phyloP scores from a whole-genome alignment of 2,888 invertebrate species.

The Drosophila phalerata region DNA sequence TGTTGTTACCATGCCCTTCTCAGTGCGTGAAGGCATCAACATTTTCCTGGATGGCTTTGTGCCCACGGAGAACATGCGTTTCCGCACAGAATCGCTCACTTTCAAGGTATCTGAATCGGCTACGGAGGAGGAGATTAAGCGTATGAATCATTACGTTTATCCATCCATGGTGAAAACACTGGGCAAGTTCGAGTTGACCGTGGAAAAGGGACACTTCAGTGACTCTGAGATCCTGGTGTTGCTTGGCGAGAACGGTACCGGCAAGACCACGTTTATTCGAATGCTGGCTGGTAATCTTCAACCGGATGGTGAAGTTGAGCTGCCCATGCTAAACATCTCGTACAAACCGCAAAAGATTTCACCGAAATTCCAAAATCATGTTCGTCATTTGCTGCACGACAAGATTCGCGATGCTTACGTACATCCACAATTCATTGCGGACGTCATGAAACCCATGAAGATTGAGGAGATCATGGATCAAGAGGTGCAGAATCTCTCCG shows the following conservation, averaged over 20 bases:
- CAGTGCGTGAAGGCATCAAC: conserved; percentile 99
- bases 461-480: conserved; percentile 99
- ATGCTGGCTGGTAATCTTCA: conserved; percentile 98
- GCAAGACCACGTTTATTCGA: conserved; percentile 99
- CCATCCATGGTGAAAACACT: conserved; percentile 95
- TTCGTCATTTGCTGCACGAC: conserved; percentile 96
- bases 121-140: conserved; percentile 98
- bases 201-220: conserved; percentile 97
- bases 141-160: conserved; percentile 98
- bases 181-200: conserved; percentile 90
- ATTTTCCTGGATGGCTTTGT: conserved; percentile 99
- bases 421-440: conserved; percentile 99
- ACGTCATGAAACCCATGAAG: conserved; percentile 99
- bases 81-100: conserved; percentile 97
- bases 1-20: conserved; percentile 99
- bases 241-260: conserved; percentile 99
- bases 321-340: conserved; percentile 97
- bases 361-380: conserved; percentile 97
- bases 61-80: conserved; percentile 99
- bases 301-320: conserved; percentile 90
- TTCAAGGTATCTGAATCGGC: conserved; percentile 99
- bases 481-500: conserved; percentile 99
- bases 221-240: conserved; percentile 99
- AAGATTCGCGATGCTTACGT: conserved; percentile 99
- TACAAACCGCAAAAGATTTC: conserved; percentile 99